Evolutionary conservation across 2,888 invertebrate species (phyloP), one percentile per base, ranked within the genome.

Genomic region (Ligdia adustata): DNA sequence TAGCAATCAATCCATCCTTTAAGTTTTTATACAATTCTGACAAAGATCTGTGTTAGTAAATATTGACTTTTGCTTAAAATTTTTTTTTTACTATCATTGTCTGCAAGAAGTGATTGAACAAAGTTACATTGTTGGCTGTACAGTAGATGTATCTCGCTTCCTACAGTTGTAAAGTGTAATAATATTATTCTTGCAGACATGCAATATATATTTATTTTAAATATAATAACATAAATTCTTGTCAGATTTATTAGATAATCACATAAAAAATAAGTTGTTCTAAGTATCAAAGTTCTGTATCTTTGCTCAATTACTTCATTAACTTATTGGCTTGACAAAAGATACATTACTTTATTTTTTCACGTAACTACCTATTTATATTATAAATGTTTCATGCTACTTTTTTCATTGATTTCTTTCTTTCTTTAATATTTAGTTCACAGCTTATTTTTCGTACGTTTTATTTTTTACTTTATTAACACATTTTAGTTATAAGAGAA

Each of bases 221-320:
- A 31, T 14, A 37, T 6, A 18, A 29, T 13, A 73, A 74, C 70
- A 60, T 67, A 68, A 66, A 67, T 68, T 60, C 69, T 67, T 44
- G 61, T 57, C 43, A 2, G 60, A 62, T 60, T 64, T 44, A 37
- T 67, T 87, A 87, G 84, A 77, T 83, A 82, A 84, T 65, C 74
- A 82, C 75, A 70, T 75, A 6, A 84, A 84, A 84, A 87, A 86
- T 84, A 84, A 85, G 86, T 87, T 81, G 86, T 85, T 69, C 62
- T 77, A 79, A 79, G 72, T 58, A 53, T 38, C 1, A 64, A 70
- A 69, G 74, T 68, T 61, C 67, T 74, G 71, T 77, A 75, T 69
- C 66, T 68, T 64, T 22, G 1, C 6, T n/a, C 3, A 22, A n/a
- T 2, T 1, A 22, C 7, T 22, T 18, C 5, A 22, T 37, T 37